Evolutionary conservation across 2,113 vertebrate species (phyloP).

Genomic region (Serilophus lunatus): DNA sequence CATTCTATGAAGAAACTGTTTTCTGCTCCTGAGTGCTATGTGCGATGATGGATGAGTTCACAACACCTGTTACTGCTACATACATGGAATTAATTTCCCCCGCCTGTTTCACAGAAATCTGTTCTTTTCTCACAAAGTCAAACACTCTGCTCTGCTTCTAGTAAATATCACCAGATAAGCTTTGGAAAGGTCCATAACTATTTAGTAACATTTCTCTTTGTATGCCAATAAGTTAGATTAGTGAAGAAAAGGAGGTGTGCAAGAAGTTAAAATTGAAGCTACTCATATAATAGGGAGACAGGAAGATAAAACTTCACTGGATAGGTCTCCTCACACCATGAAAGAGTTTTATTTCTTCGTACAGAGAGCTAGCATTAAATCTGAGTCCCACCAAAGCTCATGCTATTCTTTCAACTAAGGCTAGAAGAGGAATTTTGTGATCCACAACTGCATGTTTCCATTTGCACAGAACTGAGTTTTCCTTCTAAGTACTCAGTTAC

Average conservation of each 20-base stretch:
- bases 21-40: background rate
- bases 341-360: background rate
- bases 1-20: background rate
- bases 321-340: background rate
- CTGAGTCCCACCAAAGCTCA: background rate
- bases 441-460: background rate
- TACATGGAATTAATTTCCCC: conserved; percentile 15
- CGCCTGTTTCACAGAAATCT: conserved; percentile 69
- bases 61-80: conserved; percentile 65
- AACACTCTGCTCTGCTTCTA: conserved; percentile 48
- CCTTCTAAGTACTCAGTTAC: background rate
- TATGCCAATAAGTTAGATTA: background rate
- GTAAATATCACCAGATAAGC: conserved; percentile 70
- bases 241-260: background rate
- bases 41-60: conserved; percentile 35
- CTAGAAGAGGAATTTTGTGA: background rate
- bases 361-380: background rate
- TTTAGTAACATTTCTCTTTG: conserved; percentile 56
- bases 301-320: background rate
- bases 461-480: background rate
- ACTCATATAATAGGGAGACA: background rate
- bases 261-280: background rate
- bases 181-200: conserved; percentile 69
- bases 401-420: background rate
- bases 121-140: conserved; percentile 76